These are phyloP conservation scores for Argyrosomus regius DNA, from an alignment of 2,797 vertebrate species.

Conservation along the genomic window DNA sequence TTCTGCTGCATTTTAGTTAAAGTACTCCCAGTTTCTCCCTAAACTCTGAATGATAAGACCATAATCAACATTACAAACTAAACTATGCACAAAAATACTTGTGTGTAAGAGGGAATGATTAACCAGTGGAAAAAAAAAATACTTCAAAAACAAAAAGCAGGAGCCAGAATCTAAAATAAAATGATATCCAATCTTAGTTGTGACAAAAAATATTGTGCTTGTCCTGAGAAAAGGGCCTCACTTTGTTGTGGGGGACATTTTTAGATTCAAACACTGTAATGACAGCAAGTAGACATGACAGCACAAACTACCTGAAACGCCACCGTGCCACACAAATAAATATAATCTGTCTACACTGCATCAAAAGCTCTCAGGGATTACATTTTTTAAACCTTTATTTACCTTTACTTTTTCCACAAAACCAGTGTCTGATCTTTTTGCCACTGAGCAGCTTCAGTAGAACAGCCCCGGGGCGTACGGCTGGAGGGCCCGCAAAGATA, in stretches of 20 bases:
- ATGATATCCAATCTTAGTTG: background rate
- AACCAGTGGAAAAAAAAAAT: background rate
- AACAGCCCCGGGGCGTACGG: background rate
- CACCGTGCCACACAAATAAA: too few relatives aligned
- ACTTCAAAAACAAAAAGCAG: background rate
- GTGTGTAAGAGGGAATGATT: background rate
- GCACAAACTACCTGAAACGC: background rate
- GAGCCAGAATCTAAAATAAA: background rate
- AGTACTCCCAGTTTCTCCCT: background rate
- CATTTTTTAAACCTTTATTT: background rate
- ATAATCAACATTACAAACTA: background rate
- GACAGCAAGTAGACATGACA: background rate
- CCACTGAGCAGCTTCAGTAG: conserved; percentile 1
- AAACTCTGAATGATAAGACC: background rate
- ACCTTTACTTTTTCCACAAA: background rate
- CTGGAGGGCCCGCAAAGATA: too few relatives aligned
- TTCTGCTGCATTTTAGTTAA: conserved; percentile 7
- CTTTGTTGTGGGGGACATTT: conserved; percentile 3
- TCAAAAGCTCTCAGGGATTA: background rate
- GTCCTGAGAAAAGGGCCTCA: background rate
- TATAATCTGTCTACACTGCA: background rate
- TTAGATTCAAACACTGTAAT: background rate
- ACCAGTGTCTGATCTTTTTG: background rate
- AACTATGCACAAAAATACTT: background rate
- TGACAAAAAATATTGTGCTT: background rate